Conservation (phyloP, 2,113 vertebrate genomes). For the Neotragus pygmaeus region DNA sequence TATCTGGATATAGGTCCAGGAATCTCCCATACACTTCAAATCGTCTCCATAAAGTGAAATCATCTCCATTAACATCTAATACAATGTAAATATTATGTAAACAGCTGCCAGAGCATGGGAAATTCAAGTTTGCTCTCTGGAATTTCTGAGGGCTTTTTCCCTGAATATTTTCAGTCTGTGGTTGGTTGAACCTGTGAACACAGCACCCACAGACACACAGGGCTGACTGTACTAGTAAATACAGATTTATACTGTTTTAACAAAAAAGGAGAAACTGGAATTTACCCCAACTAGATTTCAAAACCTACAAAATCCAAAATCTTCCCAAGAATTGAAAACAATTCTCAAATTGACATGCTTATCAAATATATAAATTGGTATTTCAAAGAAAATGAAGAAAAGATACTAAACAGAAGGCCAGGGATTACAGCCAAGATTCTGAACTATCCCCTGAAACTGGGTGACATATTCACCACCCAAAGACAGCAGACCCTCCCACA, state of each 20-base stretch:
- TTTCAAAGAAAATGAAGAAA: constrained; percentile 3
- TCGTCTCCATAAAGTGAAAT: background rate
- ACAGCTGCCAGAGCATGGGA: background rate
- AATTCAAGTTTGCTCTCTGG: background rate
- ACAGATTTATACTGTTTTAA: background rate
- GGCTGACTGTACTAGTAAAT: background rate
- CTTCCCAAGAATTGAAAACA: background rate
- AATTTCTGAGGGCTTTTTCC: background rate
- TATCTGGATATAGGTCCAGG: background rate
- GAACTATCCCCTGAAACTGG: background rate
- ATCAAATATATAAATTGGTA: background rate
- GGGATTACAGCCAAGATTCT: background rate
- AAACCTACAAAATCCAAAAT: background rate
- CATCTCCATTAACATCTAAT: background rate
- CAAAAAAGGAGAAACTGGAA: background rate
- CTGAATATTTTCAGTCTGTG: background rate
- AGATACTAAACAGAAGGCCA: background rate
- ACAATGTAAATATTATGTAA: background rate
- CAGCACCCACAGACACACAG: background rate
- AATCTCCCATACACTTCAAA: background rate
- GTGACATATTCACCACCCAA: background rate
- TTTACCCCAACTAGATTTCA: background rate
- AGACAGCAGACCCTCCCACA: background rate
- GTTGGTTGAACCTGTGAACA: background rate
- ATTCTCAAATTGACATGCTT: background rate